These are phyloP conservation scores for Ephestia elutella DNA, from an alignment of 1,140 invertebrate genomes.

Conservation along the genomic window DNA sequence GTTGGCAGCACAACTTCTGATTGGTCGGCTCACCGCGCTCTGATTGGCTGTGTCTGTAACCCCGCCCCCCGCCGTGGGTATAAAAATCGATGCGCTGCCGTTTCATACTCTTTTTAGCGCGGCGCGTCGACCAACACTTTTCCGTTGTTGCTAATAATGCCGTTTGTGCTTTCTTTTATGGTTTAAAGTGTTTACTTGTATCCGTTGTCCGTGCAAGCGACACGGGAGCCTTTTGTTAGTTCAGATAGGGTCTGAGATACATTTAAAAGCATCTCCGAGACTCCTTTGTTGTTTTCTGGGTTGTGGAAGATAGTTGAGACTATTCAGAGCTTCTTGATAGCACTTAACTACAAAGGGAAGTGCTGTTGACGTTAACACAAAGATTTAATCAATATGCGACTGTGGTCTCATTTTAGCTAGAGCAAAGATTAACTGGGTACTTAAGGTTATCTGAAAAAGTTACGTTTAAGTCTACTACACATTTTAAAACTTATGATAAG, in stretches of 20 bases:
- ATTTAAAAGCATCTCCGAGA: constrained; percentile 55
- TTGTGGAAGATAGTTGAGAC: constrained; percentile 1
- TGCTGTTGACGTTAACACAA: not conserved
- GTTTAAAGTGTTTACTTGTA: constrained; percentile 68
- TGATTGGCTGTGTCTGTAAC: constrained; percentile 59
- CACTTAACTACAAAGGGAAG: not conserved
- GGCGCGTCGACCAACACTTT: constrained; percentile 58
- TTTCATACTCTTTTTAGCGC: constrained; percentile 54
- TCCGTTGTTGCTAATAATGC: constrained; percentile 65
- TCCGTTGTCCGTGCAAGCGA: constrained; percentile 59
- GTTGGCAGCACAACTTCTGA: constrained; percentile 52
- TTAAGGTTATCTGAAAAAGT: too few relatives aligned
- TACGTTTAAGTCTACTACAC: too few relatives aligned
- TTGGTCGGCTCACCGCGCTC: constrained; percentile 63
- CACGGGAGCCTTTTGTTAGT: constrained; percentile 61
- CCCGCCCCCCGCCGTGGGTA: constrained; percentile 63
- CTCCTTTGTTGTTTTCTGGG: constrained; percentile 43
- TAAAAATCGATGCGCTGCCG: constrained; percentile 67
- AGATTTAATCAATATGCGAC: not conserved
- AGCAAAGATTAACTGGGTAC: too few relatives aligned
- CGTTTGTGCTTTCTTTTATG: constrained; percentile 64
- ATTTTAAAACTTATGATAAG: too few relatives aligned
- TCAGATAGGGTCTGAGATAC: constrained; percentile 50
- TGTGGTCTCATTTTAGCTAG: not conserved
- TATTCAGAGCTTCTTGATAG: constrained; percentile 1